These are phyloP conservation scores for Paradoxurus hermaphroditus DNA, from an alignment of 2,113 vertebrate species.

Conservation along the genomic window DNA sequence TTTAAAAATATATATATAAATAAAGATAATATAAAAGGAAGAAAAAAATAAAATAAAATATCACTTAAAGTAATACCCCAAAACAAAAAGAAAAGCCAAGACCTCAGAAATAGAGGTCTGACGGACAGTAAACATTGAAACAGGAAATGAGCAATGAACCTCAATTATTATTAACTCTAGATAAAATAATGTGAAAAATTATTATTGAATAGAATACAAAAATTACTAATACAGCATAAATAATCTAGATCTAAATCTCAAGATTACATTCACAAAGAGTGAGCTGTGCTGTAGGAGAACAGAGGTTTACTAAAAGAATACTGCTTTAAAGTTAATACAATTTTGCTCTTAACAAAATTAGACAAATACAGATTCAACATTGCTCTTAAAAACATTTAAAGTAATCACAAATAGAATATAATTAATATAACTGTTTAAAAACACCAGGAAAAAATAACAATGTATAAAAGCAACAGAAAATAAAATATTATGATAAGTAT, in stretches of 20 bases:
- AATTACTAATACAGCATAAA: not conserved
- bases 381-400: not conserved
- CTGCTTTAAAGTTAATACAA: not conserved
- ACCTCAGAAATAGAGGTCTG: not conserved
- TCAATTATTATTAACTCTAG: not conserved
- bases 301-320: not conserved
- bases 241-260: not conserved
- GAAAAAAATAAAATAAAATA: too few species aligned
- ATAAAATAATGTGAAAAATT: not conserved
- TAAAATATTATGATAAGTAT: not conserved
- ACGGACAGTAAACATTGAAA: not conserved
- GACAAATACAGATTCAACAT: not conserved
- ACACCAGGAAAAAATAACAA: not conserved
- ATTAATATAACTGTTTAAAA: not conserved
- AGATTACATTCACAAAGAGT: not conserved
- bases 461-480: not conserved
- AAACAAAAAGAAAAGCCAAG: not conserved
- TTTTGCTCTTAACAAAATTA: conserved; percentile 16
- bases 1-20: too few species aligned
- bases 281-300: not conserved
- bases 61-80: not conserved
- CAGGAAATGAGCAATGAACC: not conserved
- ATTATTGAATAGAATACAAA: not conserved
- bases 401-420: not conserved
- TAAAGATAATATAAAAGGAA: too few species aligned